Evolutionary conservation across 2,888 invertebrate genomes (phyloP), one percentile per base, ranked within the genome.

Genomic region (Eupithecia pulchellata): DNA sequence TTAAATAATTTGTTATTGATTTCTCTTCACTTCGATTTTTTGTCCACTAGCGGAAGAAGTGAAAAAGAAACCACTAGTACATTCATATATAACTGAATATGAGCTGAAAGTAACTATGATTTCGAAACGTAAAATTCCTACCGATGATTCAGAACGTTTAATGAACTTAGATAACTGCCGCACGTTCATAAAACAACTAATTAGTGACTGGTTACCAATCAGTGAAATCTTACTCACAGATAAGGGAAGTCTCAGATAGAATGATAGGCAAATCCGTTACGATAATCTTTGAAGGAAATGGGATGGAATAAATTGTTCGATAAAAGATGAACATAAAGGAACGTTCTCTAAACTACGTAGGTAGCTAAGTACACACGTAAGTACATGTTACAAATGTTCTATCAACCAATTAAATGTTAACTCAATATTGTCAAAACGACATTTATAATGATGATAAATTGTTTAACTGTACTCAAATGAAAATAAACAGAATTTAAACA

Each of bases 161-260:
- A 65, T 36, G 65, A 57, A 36, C 55, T n/a, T 32, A 29, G 60
- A 20, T 32, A 60, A 57, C 29, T 57, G 60, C 30, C 32, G n/a
- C n/a, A 17, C 32, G 60, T 60, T 60, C 17, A 60, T 60, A 60
- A 66, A 64, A 64, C 64, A 68, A 64, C 61, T 71, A 71, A 71
- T 71, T 71, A 66, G 61, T 34, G 34, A 61, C 64, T 61, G 52
- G 64, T 60, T 68, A 55, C 58, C 32, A 36, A 71, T 68, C 61
- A 47, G 52, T n/a, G 52, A 64, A 64, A 64, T 71, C 71, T 68
- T 61, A 55, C 25, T 25, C 64, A 71, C 20, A 67, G 71, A 67
- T 67, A 17, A 68, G 52, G 52, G 52, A 52, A 52, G 4, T 4
- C 52, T 11, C 52, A 25, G 52, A 52, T 11, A 25, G 11, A 9